phyloP scores from a whole-genome alignment of 2,888 invertebrate species.

The Bombylius major region DNA sequence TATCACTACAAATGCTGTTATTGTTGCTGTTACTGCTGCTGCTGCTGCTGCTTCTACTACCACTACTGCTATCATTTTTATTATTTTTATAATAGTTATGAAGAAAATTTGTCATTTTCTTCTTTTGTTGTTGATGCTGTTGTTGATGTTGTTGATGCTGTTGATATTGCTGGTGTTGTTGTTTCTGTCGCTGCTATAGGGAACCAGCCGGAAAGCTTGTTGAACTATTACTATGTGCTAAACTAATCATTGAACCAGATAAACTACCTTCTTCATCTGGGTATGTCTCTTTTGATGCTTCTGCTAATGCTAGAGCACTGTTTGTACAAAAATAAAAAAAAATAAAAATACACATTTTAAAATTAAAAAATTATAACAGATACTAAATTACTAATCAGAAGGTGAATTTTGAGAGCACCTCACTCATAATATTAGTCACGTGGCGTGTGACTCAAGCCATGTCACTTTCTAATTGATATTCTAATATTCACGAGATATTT shows the following conservation, averaged over 20 bases:
- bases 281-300: conserved; percentile 79
- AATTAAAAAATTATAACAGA: too few relatives aligned
- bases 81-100: too few relatives aligned
- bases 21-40: not conserved
- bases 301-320: conserved; percentile 82
- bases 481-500: too few relatives aligned
- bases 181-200: conserved; percentile 41
- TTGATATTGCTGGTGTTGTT: not conserved
- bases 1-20: not conserved
- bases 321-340: conserved; percentile 24
- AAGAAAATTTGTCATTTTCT: too few relatives aligned
- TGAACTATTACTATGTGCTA: conserved; percentile 91
- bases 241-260: conserved; percentile 87
- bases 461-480: too few relatives aligned
- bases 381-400: too few relatives aligned
- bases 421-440: not conserved
- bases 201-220: conserved; percentile 79
- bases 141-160: not conserved
- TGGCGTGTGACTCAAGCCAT: too few relatives aligned
- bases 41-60: not conserved
- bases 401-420: not conserved
- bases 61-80: not conserved
- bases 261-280: conserved; percentile 84
- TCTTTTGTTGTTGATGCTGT: too few relatives aligned
- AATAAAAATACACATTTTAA: not conserved